phyloP scores from a whole-genome alignment of 2,113 vertebrate genomes.

The Hirundichthys speculiger region DNA sequence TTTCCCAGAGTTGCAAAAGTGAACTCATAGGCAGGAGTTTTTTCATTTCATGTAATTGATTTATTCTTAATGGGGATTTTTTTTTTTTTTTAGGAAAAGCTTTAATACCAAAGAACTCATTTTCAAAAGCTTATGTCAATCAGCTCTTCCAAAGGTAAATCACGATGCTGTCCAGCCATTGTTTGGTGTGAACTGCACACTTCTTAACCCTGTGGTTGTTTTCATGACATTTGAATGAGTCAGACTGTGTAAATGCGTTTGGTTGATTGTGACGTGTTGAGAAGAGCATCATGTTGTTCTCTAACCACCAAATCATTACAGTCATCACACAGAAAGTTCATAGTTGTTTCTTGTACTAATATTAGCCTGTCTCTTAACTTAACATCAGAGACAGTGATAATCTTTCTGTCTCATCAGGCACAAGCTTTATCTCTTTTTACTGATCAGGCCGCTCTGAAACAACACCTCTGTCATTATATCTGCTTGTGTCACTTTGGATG shows the following conservation, averaged over 20 bases:
- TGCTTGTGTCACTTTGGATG: not conserved
- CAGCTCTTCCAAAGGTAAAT: not conserved
- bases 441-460: not conserved
- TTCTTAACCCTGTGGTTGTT: constrained; percentile 29
- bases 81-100: too few species aligned
- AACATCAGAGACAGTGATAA: constrained; percentile 12
- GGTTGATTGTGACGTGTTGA: constrained; percentile 8
- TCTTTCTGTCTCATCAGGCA: constrained; percentile 8
- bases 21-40: constrained; percentile 5
- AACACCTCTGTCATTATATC: not conserved
- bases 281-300: constrained; percentile 1
- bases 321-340: constrained; percentile 2
- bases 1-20: not conserved
- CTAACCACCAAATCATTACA: constrained; percentile 12
- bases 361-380: constrained; percentile 1
- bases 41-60: too few species aligned
- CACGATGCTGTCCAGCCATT: constrained; percentile 25
- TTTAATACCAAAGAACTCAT: not conserved
- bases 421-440: not conserved
- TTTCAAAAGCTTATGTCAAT: constrained; percentile 4
- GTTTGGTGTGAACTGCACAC: constrained; percentile 27
- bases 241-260: constrained; percentile 10
- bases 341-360: not conserved
- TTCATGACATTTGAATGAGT: constrained; percentile 52
- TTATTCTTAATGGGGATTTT: too few species aligned